phyloP scores from a whole-genome alignment of 2,797 vertebrate genomes.

The Cebuella pygmaea region DNA sequence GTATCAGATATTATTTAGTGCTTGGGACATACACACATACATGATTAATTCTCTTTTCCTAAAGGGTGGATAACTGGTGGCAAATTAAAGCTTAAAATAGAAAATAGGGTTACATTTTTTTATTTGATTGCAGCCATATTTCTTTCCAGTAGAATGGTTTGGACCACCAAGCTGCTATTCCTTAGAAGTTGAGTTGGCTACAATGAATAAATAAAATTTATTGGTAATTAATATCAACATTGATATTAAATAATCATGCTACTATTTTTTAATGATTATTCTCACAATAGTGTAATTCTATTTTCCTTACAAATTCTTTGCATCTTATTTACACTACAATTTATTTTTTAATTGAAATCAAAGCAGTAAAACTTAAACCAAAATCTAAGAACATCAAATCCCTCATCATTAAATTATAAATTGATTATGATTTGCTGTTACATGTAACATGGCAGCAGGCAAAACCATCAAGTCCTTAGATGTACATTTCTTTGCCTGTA shows the following conservation, averaged over 20 bases:
- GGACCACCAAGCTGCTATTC: background rate
- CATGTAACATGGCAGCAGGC: background rate
- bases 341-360: background rate
- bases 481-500: background rate
- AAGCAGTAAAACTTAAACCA: background rate
- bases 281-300: background rate
- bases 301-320: background rate
- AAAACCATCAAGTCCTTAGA: background rate
- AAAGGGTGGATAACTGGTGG: background rate
- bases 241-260: background rate
- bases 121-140: background rate
- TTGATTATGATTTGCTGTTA: background rate
- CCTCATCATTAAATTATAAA: background rate
- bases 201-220: background rate
- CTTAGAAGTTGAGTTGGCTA: background rate
- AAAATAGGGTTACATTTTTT: background rate
- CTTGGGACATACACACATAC: background rate
- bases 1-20: background rate
- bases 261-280: background rate
- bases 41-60: background rate
- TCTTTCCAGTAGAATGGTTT: background rate
- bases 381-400: background rate
- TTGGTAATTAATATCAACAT: background rate
- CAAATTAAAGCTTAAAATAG: conserved; percentile 33
- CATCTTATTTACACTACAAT: background rate